Evolutionary conservation across 2,888 invertebrate species (phyloP).

Genomic region (Acanthoscelides obtectus): DNA sequence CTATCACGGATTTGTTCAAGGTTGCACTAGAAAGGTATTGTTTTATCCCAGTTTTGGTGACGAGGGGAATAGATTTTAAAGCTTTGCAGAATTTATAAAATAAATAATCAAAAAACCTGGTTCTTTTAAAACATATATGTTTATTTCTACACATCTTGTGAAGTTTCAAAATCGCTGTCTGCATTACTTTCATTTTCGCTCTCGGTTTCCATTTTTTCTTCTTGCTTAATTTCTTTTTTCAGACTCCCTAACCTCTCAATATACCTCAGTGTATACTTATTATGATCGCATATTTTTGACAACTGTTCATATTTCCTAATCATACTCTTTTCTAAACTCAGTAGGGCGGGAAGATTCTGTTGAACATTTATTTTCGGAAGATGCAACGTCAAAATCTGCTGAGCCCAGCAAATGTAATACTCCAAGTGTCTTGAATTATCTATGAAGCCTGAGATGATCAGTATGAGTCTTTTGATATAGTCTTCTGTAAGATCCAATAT

Average conservation of each 20-base stretch:
- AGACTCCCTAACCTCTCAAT: slow-evolving; percentile 49
- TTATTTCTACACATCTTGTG: too few species aligned
- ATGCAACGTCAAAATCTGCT: slow-evolving; percentile 61
- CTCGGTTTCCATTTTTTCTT: slow-evolving; percentile 23
- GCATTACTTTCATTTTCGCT: slow-evolving; percentile 18
- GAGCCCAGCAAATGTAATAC: slow-evolving; percentile 81
- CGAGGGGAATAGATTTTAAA: too few species aligned
- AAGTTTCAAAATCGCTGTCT: slow-evolving; percentile 16
- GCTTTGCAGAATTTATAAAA: too few species aligned
- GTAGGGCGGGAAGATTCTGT: slow-evolving; percentile 61
- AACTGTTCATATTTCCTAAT: slow-evolving; percentile 75
- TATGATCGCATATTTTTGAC: slow-evolving; percentile 86
- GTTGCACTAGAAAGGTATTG: too few species aligned
- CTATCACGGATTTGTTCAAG: too few species aligned
- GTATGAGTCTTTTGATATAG: slow-evolving; percentile 71
- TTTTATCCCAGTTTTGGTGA: too few species aligned
- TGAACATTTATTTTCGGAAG: slow-evolving; percentile 52
- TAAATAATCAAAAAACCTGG: too few species aligned
- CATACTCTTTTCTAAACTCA: slow-evolving; percentile 74
- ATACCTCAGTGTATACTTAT: slow-evolving; percentile 77
- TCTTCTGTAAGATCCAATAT: slow-evolving; percentile 64
- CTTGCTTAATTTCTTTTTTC: slow-evolving; percentile 42
- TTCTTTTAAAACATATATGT: too few species aligned
- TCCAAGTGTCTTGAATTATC: slow-evolving; percentile 81
- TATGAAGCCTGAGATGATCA: slow-evolving; percentile 65